phyloP scores from a whole-genome alignment of 1,140 invertebrate genomes.

The Brachionus manjavacas region DNA sequence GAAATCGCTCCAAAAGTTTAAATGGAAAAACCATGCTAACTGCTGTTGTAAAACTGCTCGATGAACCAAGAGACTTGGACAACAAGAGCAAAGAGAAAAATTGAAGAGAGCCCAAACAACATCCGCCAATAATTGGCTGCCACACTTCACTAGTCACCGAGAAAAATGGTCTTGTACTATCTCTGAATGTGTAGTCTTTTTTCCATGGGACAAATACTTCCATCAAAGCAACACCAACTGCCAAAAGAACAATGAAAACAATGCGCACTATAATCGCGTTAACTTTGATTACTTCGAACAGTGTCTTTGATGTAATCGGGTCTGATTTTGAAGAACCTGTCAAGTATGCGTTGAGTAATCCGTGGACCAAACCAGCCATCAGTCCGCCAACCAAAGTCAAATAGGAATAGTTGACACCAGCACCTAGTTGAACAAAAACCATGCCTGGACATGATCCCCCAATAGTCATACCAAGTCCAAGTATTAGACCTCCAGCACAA shows the following conservation, averaged over 20 bases:
- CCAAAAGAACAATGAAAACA: not conserved
- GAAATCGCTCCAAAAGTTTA: not conserved
- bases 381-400: slow-evolving; percentile 12
- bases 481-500: not conserved
- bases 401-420: not conserved
- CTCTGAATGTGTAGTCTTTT: not conserved
- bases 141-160: slow-evolving; percentile 12
- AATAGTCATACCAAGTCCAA: slow-evolving; percentile 17
- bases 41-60: not conserved
- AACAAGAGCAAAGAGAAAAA: not conserved
- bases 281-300: not conserved
- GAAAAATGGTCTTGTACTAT: not conserved
- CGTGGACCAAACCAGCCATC: not conserved
- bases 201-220: slow-evolving; percentile 24
- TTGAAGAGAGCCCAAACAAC: slow-evolving; percentile 17
- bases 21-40: not conserved
- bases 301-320: not conserved
- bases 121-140: slow-evolving; percentile 6
- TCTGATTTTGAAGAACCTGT: not conserved
- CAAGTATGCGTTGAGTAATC: not conserved
- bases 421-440: slow-evolving; percentile 16
- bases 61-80: not conserved
- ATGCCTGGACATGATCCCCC: slow-evolving; percentile 26
- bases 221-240: not conserved
- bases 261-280: not conserved